phyloP scores from a whole-genome alignment of 23 tunicate species.

The Trididemnum clinides region DNA sequence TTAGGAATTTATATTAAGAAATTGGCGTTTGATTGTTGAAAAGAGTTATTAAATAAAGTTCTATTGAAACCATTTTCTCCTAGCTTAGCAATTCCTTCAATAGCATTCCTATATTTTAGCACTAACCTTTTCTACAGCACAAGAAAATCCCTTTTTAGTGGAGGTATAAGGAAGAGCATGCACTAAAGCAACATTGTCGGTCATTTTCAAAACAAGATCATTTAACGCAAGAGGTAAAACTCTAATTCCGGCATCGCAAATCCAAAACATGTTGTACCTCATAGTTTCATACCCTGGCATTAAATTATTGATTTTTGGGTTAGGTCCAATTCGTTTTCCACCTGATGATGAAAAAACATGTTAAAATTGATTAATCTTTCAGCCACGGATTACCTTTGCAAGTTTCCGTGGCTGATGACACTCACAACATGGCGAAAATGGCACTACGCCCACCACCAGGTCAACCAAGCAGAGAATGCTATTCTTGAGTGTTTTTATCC shows the following conservation, averaged over 20 bases:
- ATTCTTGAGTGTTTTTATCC: too few relatives aligned
- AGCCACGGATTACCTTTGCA: too few relatives aligned
- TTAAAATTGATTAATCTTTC: neutral
- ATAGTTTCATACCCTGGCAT: conserved; percentile 37
- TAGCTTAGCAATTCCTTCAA: too few relatives aligned
- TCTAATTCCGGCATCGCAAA: conserved; percentile 55
- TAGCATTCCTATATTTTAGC: too few relatives aligned
- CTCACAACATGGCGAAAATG: too few relatives aligned
- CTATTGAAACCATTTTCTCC: too few relatives aligned
- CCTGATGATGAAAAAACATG: neutral
- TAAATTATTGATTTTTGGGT: conserved; percentile 29
- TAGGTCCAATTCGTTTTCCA: conserved; percentile 3
- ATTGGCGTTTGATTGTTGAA: too few relatives aligned
- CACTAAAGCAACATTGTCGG: conserved; percentile 51
- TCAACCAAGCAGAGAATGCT: too few relatives aligned
- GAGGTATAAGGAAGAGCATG: conserved; percentile 43
- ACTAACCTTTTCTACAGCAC: conserved; percentile 31
- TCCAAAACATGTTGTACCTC: conserved; percentile 63
- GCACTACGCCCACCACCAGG: too few relatives aligned
- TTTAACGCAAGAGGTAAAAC: conserved; percentile 7
- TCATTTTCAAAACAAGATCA: conserved; percentile 32
- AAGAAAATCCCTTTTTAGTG: neutral
- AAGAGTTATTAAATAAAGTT: too few relatives aligned
- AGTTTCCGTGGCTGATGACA: too few relatives aligned
- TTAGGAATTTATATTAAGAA: too few relatives aligned